Evolutionary conservation across 2,797 vertebrate genomes (phyloP), one percentile per base, ranked within the genome.

Genomic region (Catostomus latipinnis): DNA sequence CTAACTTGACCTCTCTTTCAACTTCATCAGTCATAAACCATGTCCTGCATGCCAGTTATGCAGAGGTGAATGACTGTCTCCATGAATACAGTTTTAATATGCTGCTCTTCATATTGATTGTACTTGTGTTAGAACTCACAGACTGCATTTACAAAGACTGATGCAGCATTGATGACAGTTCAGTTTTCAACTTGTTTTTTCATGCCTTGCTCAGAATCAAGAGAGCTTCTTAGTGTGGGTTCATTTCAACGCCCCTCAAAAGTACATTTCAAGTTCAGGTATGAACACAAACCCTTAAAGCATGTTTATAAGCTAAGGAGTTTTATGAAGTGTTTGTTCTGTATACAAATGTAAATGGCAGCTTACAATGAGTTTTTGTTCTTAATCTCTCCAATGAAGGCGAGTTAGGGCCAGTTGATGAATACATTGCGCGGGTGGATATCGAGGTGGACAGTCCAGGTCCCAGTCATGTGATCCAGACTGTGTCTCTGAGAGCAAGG

Each of bases 371-470:
- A 34, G 34, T 4, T 34, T 34, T 34, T 34, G 22, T 34, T 34
- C 34, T 34, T 34, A 34, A 34, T 34, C 34, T 34, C 34, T 34
- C 34, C 34, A n/a, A 70, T 48, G 65, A 87, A 97, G 96, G 92
- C 79, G 89, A 91, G 58, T 91, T 98, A 5, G 94, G 94, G 46
- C 90, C 91, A 43, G 91, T 96, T 0, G 96, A 99, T 84, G 96
- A 97, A 60, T 97, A 95, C 88, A 82, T 88, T 60, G 98, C 95
- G 76, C 95, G 95, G 78, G 92, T 99, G 74, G 96, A 98, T 80
- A 87, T 99, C 48, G 98, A 99, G 91, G 89, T 99, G 82, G 98
- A 99, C 88, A 96, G 94, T 84, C 96, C 97, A 22, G 96, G 96
- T 71, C 95, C 95, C 6, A 94, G 94, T 84, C 93, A 92, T 80